A percentile compares a stretch with the other conserved stretches of the same genome.
phyloP scores from a whole-genome alignment of 2,888 invertebrate species.

The Cerastis leucographa region DNA sequence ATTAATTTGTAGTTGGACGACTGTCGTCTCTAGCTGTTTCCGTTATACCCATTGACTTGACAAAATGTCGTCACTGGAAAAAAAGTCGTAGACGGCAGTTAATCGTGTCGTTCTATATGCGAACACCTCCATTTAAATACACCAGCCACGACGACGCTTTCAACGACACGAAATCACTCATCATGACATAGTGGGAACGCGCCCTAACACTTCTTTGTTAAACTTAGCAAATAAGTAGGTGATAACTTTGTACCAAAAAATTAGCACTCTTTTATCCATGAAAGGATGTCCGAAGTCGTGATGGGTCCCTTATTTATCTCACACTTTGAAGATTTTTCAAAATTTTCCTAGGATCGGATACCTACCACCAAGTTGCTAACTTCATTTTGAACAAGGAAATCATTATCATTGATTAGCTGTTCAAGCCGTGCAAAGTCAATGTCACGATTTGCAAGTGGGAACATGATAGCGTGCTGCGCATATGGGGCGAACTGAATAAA shows the following conservation, averaged over 20 bases:
- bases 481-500: constrained; percentile 34
- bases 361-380: constrained; percentile 30
- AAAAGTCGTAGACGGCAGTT: too few relatives aligned
- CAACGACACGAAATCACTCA: too few relatives aligned
- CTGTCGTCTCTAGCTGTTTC: too few relatives aligned
- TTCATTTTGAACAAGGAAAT: constrained; percentile 49
- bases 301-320: constrained; percentile 11
- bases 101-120: too few relatives aligned
- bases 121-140: too few relatives aligned
- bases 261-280: neutral
- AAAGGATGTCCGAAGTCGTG: constrained; percentile 35
- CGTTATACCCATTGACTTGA: too few relatives aligned
- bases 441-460: constrained; percentile 42
- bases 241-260: constrained; percentile 12
- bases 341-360: constrained; percentile 16
- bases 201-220: neutral
- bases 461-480: constrained; percentile 8
- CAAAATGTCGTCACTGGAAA: too few relatives aligned
- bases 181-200: too few relatives aligned
- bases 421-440: constrained; percentile 51
- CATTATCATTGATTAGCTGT: constrained; percentile 45
- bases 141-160: too few relatives aligned
- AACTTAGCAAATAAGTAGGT: constrained; percentile 20
- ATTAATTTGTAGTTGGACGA: too few relatives aligned
- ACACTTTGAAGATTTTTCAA: constrained; percentile 14